Evolutionary conservation across 2,797 vertebrate species (phyloP), one percentile per base, ranked within the genome.

Genomic region (Etheostoma nigrum): DNA sequence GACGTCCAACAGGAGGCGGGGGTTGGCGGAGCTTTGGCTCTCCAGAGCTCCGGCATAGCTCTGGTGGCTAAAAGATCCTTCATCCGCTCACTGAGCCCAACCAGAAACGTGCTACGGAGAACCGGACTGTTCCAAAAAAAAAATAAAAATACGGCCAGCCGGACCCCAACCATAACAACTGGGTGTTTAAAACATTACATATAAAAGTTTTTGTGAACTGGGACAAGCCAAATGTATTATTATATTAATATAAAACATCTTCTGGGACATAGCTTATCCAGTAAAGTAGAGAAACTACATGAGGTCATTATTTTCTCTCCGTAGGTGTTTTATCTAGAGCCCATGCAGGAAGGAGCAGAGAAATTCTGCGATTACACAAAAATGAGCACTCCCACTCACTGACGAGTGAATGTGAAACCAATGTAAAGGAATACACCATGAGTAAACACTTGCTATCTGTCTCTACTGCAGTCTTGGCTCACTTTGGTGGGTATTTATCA

Each of bases 381-480:
- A 79, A 58, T 3, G 1, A 68, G 44, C 72, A 61, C 53, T 79
- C 74, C 69, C 78, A 60, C 67, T 66, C 72, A 19, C 72, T 67
- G 70, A 66, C 30, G 57, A 73, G 64, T 67, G 51, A 30, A 5
- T 25, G 61, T 44, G 19, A 75, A 57, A 49, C 58, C 72, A 49
- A 23, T 15, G 9, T 57, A 4, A 13, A 67, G 67, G 49, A 72
- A 83, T 1, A 30, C 44, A 33, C 27, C 63, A 55, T n/a, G 72
- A 69, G 67, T 78, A 87, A 91, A 90, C 88, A 85, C 53, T 79
- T 10, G 44, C 83, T 89, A 87, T 91, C 87, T 75, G 80, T 78
- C 88, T 93, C 90, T 77, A 75, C 68, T 69, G 61, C 21, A 49
- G 18, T 61, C 74, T 81, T 86, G 85, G 82, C 88, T 88, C 72